Conservation (phyloP, 2,888 invertebrate species). For the Clistopyga incitator region DNA sequence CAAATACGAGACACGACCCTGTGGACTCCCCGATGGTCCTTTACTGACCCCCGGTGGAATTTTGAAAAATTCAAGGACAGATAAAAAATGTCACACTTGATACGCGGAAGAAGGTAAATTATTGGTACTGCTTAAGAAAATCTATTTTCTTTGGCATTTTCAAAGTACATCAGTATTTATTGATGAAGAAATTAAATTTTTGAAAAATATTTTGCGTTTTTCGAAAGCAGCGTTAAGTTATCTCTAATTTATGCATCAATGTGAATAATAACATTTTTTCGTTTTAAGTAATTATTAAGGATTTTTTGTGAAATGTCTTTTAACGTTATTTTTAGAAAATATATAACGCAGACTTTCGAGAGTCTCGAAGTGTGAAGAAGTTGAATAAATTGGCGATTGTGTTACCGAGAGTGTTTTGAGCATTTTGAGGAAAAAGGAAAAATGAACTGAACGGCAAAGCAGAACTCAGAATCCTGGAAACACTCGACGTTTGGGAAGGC, state of each 20-base stretch:
- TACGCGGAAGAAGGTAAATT: background rate
- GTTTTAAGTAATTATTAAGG: no score
- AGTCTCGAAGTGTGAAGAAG: slow-evolving; percentile 59
- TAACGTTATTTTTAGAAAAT: background rate
- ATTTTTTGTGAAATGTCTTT: no score
- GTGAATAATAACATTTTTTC: no score
- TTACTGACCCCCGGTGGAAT: slow-evolving; percentile 7
- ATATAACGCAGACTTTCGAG: background rate
- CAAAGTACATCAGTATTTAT: no score
- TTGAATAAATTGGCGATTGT: slow-evolving; percentile 73
- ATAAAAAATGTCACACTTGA: slow-evolving; percentile 18
- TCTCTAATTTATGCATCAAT: no score
- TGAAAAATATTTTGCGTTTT: no score
- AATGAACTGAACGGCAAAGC: background rate
- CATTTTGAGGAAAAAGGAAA: slow-evolving; percentile 37
- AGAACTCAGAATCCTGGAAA: slow-evolving; percentile 20
- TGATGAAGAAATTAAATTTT: no score
- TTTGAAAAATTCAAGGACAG: slow-evolving; percentile 5
- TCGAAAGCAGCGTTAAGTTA: no score
- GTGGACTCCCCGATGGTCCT: background rate
- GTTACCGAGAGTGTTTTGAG: slow-evolving; percentile 44
- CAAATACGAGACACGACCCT: slow-evolving; percentile 14
- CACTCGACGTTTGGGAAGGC: slow-evolving; percentile 27
- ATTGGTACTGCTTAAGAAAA: background rate
- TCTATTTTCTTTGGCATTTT: background rate